A percentile compares a stretch with the other conserved stretches of the same genome.
Conservation (phyloP, 1,140 invertebrate species). For the Venustaconcha ellipsiformis region DNA sequence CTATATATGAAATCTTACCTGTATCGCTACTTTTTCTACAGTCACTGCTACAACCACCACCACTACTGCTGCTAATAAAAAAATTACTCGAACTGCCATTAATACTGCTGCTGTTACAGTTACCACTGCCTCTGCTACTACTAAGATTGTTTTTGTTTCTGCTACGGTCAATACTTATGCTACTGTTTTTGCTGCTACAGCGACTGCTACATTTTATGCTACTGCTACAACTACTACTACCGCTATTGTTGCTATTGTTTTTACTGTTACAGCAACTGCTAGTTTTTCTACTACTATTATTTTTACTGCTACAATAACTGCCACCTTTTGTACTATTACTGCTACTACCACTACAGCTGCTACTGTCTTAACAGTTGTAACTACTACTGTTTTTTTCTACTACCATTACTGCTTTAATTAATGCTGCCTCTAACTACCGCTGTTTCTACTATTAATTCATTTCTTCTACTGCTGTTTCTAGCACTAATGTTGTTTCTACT, state of each 20-base stretch:
- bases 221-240: constrained; percentile 3
- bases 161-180: neutral
- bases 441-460: neutral
- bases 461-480: neutral
- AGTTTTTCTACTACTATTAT: neutral
- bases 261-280: neutral
- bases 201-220: neutral
- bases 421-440: neutral
- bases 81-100: neutral
- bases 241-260: neutral
- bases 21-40: neutral
- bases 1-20: neutral
- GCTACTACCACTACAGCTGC: neutral
- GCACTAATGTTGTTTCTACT: neutral
- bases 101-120: neutral
- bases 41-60: neutral
- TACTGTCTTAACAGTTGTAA: neutral
- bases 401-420: neutral
- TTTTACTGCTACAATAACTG: neutral
- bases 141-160: neutral
- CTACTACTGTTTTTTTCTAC: neutral
- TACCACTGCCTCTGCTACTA: neutral
- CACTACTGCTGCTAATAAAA: neutral
- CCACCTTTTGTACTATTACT: neutral
- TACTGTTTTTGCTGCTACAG: neutral